Evolutionary conservation across 2,888 invertebrate species (phyloP).

Genomic region (Homarus gammarus): DNA sequence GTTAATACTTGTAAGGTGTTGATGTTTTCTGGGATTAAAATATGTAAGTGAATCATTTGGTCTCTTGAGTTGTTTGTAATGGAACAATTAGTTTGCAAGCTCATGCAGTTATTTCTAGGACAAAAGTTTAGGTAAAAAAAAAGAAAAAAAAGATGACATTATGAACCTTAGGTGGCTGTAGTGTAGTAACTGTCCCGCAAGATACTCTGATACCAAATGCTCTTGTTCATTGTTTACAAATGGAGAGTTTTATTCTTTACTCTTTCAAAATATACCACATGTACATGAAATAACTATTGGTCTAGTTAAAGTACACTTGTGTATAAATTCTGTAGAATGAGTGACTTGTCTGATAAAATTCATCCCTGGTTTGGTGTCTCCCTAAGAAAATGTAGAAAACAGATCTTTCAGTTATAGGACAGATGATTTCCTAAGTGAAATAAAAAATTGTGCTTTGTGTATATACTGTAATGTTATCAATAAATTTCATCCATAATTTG

Average conservation of each 20-base stretch:
- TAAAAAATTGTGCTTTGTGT: constrained; percentile 66
- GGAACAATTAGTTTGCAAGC: background rate
- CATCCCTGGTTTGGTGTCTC: constrained; percentile 60
- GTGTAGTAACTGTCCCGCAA: constrained; percentile 2
- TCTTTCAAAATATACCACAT: constrained; percentile 42
- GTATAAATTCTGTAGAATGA: constrained; percentile 36
- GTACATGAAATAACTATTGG: constrained; percentile 30
- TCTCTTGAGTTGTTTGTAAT: background rate
- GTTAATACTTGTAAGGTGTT: background rate
- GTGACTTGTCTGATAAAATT: constrained; percentile 37
- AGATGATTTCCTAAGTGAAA: constrained; percentile 50
- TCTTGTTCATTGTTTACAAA: constrained; percentile 41
- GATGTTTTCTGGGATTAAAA: background rate
- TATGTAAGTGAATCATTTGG: background rate
- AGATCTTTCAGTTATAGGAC: constrained; percentile 49
- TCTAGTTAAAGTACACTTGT: constrained; percentile 32
- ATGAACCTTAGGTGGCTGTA: background rate
- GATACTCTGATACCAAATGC: constrained; percentile 35
- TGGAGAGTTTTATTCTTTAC: constrained; percentile 28
- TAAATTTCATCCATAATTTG: constrained; percentile 64
- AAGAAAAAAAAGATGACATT: too few species aligned
- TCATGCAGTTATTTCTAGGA: background rate
- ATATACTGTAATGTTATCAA: constrained; percentile 71
- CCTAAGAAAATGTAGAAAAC: constrained; percentile 35
- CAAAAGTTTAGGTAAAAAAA: too few species aligned